These are phyloP conservation scores for Ciconia stormi DNA, from an alignment of 2,113 vertebrate genomes.

Conservation along the genomic window DNA sequence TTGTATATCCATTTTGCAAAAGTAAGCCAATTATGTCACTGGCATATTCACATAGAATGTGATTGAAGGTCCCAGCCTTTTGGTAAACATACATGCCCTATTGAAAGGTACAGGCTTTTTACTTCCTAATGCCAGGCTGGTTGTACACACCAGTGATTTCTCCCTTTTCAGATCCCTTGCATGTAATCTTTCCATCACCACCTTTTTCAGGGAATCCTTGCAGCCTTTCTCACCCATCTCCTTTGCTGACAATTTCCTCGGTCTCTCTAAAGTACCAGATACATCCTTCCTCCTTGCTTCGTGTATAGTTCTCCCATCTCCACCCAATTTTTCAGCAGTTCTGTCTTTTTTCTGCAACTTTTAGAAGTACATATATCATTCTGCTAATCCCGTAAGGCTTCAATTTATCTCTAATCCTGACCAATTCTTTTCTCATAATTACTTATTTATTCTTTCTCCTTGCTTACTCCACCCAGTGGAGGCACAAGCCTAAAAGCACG, in stretches of 20 bases:
- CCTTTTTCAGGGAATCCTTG: neutral
- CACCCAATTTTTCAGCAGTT: neutral
- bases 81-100: neutral
- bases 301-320: neutral
- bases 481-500: neutral
- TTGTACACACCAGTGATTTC: neutral
- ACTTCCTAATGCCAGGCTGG: neutral
- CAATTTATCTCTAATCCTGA: neutral
- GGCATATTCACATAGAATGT: neutral
- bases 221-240: neutral
- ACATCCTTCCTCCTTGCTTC: neutral
- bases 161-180: neutral
- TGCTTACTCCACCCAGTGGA: neutral
- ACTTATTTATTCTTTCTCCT: neutral
- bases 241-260: neutral
- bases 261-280: neutral
- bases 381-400: neutral
- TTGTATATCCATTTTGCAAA: neutral
- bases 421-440: neutral
- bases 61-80: neutral
- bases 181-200: neutral
- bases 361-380: accelerated
- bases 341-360: neutral
- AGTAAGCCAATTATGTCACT: neutral
- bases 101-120: neutral